Conservation (phyloP, 2,888 invertebrate species). For the Drepanosiphum platanoidis region DNA sequence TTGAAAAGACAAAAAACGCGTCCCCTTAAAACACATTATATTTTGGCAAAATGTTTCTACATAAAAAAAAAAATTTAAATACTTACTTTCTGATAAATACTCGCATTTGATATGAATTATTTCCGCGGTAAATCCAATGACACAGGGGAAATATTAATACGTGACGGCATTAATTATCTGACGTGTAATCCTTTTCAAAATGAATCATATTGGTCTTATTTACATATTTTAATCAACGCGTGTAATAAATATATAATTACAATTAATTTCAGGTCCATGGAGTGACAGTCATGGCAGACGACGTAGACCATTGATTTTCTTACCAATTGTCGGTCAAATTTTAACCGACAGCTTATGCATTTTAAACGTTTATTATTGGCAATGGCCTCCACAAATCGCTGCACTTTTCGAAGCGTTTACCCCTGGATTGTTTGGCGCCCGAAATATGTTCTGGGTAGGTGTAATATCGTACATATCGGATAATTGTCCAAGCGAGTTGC, state of each 20-base stretch:
- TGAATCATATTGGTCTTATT: not conserved
- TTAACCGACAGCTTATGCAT: conserved; percentile 63
- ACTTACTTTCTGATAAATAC: too few relatives aligned
- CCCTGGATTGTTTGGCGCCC: conserved; percentile 64
- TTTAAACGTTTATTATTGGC: conserved; percentile 64
- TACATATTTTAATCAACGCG: not conserved
- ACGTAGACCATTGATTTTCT: conserved; percentile 63
- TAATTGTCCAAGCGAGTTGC: conserved; percentile 61
- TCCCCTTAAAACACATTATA: too few relatives aligned
- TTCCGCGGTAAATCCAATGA: too few relatives aligned
- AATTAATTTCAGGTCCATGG: conserved; percentile 63
- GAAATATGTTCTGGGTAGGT: conserved; percentile 64
- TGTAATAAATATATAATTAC: not conserved
- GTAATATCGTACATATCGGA: conserved; percentile 64
- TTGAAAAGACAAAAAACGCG: too few relatives aligned
- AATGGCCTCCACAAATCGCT: conserved; percentile 64
- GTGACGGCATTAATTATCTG: too few relatives aligned
- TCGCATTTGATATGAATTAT: too few relatives aligned
- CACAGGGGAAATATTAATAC: too few relatives aligned
- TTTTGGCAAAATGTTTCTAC: too few relatives aligned
- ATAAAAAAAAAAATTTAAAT: too few relatives aligned
- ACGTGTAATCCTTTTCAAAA: too few relatives aligned
- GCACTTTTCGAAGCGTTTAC: conserved; percentile 64
- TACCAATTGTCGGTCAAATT: conserved; percentile 64
- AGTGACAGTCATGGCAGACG: conserved; percentile 63